A percentile compares a stretch with the other conserved stretches of the same genome.
Conservation (phyloP, 1,140 invertebrate species). For the Temnothorax nylanderi region DNA sequence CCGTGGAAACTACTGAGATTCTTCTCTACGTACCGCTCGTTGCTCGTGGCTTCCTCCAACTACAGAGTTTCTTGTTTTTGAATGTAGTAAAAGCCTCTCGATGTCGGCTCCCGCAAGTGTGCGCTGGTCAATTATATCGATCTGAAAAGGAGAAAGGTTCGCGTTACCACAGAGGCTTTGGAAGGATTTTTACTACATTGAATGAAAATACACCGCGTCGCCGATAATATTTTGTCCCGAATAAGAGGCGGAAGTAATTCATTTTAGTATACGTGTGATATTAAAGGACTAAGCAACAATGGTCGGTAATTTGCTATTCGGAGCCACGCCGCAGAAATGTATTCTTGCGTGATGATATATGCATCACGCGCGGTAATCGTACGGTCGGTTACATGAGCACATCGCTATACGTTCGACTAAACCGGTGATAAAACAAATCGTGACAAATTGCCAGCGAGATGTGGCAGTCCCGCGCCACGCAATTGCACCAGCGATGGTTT, state of each 20-base stretch:
- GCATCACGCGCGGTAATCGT: conserved; percentile 40
- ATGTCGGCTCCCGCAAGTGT: not conserved
- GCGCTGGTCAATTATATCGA: not conserved
- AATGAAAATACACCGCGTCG: not conserved
- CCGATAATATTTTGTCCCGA: not conserved
- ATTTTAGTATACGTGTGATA: not conserved
- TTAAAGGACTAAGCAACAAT: conserved; percentile 37
- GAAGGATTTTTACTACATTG: not conserved
- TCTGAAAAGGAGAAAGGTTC: not conserved
- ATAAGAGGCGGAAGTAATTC: conserved; percentile 29
- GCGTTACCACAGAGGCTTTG: not conserved
- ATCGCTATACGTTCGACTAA: conserved; percentile 48
- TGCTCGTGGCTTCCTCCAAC: not conserved
- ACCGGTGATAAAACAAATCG: conserved; percentile 58
- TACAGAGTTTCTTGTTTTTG: not conserved
- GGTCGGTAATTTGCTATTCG: conserved; percentile 42
- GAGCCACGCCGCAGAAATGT: conserved; percentile 46
- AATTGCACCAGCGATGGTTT: conserved; percentile 17
- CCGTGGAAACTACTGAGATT: not conserved
- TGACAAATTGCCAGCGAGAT: conserved; percentile 62
- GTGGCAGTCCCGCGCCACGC: conserved; percentile 20
- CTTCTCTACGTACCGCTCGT: conserved; percentile 17
- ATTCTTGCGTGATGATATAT: conserved; percentile 52
- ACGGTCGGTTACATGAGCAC: conserved; percentile 39
- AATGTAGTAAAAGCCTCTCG: not conserved